phyloP scores from a whole-genome alignment of 2,113 vertebrate genomes.

The Neotoma lepida region DNA sequence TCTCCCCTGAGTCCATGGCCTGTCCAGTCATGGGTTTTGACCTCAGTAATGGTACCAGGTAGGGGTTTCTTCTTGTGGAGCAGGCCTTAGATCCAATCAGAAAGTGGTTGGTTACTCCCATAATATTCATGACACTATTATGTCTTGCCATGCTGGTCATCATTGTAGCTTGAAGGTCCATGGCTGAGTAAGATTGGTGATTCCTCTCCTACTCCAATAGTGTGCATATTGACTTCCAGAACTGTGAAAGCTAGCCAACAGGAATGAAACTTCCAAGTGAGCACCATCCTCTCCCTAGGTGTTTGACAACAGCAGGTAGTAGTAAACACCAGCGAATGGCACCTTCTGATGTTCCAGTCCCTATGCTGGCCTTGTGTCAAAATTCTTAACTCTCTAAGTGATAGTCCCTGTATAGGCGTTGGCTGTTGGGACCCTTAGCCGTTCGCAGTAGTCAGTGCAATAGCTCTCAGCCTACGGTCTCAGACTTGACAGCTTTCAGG shows the following conservation, averaged over 20 bases:
- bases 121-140: not conserved
- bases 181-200: not conserved
- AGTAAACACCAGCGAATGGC: not conserved
- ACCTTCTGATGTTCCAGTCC: not conserved
- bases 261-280: not conserved
- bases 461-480: not conserved
- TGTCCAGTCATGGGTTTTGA: not conserved
- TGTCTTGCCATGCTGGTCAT: not conserved
- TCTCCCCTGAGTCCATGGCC: not conserved
- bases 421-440: not conserved
- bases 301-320: not conserved
- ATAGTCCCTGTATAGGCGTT: not conserved
- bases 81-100: not conserved
- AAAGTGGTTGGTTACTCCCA: not conserved
- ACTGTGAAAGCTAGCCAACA: not conserved
- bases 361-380: not conserved
- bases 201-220: not conserved
- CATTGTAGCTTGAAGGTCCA: not conserved
- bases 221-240: not conserved
- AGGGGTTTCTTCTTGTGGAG: no score
- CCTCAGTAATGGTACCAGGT: not conserved
- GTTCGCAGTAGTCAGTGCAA: no score
- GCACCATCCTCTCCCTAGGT: not conserved
- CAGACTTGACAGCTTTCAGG: not conserved
- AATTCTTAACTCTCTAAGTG: not conserved